Evolutionary conservation across 2,888 invertebrate species (phyloP), one percentile per base, ranked within the genome.

Genomic region (Agrochola lota): DNA sequence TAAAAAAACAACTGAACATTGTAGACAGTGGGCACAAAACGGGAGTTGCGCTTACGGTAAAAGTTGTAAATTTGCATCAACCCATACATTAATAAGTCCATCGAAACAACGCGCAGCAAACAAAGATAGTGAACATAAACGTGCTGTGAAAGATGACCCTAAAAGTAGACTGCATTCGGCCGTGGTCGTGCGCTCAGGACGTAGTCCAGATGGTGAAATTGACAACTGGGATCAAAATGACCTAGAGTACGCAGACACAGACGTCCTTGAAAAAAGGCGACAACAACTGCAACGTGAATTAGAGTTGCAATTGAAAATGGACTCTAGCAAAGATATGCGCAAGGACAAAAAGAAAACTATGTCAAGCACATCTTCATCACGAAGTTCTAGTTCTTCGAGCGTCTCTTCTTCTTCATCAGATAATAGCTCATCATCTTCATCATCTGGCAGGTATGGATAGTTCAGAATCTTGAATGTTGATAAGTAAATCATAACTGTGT

Each of bases 201-300:
- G 92, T 92, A 97, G 97, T 91, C 97, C 97, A 75, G 98, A 97
- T 88, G 96, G 95, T 87, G 97, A 98, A 93, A 97, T 98, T 95
- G 98, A 98, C 92, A 97, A 97, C 93, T 98, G 98, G 98, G 98
- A 98, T 93, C 98, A 98, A 93, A 98, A 97, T 91, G 98, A 98
- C 95, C 94, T 98, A 95, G 98, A 98, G 93, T 98, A 98, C 96
- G 98, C 98, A 85, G 98, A 98, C 95, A 98, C 98, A 82, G 98
- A 98, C 93, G 98, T 97, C 86, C 96, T 98, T 91, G 98, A 98
- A 94, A 98, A 98, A 93, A 97, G 98, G 88, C 96, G 98, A 84
- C 97, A 97, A 91, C 97, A 98, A 91, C 96, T 98, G 91, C 98
- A 98, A 93, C 97, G 98, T 90, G 98, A 98, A 96, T 96, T 98